Evolutionary conservation across 2,113 vertebrate genomes (phyloP), one percentile per base, ranked within the genome.

Genomic region (Brienomyrus longianalis): DNA sequence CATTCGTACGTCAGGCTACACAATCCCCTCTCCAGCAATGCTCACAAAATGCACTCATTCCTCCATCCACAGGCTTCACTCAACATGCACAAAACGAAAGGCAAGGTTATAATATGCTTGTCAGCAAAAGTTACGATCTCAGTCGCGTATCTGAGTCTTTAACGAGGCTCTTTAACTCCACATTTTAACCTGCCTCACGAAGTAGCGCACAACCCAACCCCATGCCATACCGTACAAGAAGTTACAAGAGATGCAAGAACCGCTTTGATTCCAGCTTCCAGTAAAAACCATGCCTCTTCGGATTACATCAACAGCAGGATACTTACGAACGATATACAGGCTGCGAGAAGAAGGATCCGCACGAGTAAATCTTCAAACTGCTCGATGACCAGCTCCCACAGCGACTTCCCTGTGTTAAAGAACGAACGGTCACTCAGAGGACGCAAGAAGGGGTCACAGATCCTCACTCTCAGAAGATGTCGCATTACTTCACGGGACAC

Each of bases 241-340:
- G n/a, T 70, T 4, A 10, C 62, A 70, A 27, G 62, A 70, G 27
- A 39, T 77, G 35, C 74, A 43, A 19, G 15, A 39, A 13, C 11
- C 74, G 0, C 13, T 19, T 80, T 80, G 43, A 31, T 35, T 56
- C 6, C 48, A 52, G 48, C 31, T 31, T 35, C 11, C 15, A 17
- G 21, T 35, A 31, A 35, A 54, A 87, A 8, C 5, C n/a, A 51
- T 27, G 48, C 31, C 5, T 19, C 15, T 54, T 54, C 11, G 0
- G 31, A 62, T 47, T n/a, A 83, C 19, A 56, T 7, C 48, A 19
- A 48, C n/a, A 13, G 27, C 21, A 17, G 70, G 21, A 94, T 97
- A 98, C 98, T 99, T 96, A 99, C 98, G 92, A 99, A 99, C 92
- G 98, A 99, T 97, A 99, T 99, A 93, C 98, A 99, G 2, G 98